Evolutionary conservation across 2,113 vertebrate species (phyloP), one percentile per base, ranked within the genome.

Genomic region (Gallinago jamesoni): DNA sequence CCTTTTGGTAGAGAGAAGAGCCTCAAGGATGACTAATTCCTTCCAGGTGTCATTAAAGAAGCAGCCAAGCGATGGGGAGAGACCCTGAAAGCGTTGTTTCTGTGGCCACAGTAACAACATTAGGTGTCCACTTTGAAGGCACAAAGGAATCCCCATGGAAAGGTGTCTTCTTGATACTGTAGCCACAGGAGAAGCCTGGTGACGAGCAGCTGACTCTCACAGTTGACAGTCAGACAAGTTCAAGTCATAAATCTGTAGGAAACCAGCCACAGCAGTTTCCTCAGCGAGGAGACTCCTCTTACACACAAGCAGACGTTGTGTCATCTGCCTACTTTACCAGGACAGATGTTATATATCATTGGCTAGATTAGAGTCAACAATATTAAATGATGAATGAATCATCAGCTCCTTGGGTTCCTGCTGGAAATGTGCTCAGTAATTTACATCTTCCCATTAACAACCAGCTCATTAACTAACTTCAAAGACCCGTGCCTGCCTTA

Each of bases 331-430:
- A 28, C 84, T 72, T 90, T 41, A 76, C 78, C 3, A 0, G 92
- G 85, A 82, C 80, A 79, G 84, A 87, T 91, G 84, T 56, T 67
- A 5, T 37, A 12, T 64, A 35, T 91, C 89, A 92, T 91, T 94
- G 94, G 87, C 84, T 35, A 82, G 96, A 91, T 84, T 78, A 87
- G 93, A 95, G 91, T 68, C 93, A 95, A 89, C 94, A 95, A 78
- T 89, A 97, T 84, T 92, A 94, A 93, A 91, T 60, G 94, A 81
- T 67, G 94, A 90, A 57, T 94, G 94, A 97, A 75, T 96, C 95
- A 96, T 63, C 74, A 75, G 73, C 89, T 96, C 87, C 81, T 82
- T 43, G 28, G 56, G 77, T 94, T 92, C 81, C 94, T 96, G 93
- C 66, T 97, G 91, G 89, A 97, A 97, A 30, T 60, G 27, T 48